Percentiles rank a stretch among this genome's conserved stretches.
Evolutionary conservation across 2,113 vertebrate genomes (phyloP).

Genomic region (Odontesthes bonariensis): DNA sequence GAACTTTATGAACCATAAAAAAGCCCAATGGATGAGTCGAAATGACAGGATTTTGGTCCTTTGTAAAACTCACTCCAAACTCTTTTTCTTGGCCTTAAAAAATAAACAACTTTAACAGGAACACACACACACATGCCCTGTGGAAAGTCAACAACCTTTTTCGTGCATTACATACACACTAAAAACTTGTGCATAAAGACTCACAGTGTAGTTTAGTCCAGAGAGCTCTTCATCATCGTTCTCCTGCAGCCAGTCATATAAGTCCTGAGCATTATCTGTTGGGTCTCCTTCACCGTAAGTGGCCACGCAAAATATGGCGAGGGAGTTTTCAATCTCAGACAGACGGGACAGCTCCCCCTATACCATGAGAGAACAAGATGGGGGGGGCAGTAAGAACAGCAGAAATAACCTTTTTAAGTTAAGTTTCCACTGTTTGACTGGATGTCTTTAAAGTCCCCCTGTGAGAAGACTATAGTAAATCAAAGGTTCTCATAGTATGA

Average conservation of each 20-base stretch:
- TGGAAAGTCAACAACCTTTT: background rate
- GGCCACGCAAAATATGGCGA: constrained; percentile 97
- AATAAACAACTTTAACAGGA: no score
- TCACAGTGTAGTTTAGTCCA: constrained; percentile 91
- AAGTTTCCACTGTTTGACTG: no score
- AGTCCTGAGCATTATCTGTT: constrained; percentile 97
- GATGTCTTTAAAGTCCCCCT: background rate
- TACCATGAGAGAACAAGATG: background rate
- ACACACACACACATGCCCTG: no score
- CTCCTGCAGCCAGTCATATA: constrained; percentile 98
- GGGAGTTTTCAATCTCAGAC: constrained; percentile 90
- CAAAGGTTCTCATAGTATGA: background rate
- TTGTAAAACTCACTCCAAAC: no score
- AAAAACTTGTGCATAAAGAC: constrained; percentile 54
- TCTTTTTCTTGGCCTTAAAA: no score
- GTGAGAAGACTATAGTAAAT: background rate
- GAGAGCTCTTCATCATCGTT: constrained; percentile 85
- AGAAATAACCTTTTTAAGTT: background rate
- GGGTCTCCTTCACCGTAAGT: constrained; percentile 97
- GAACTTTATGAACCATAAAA: no score
- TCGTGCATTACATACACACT: background rate
- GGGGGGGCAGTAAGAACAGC: background rate
- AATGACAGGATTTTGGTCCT: no score
- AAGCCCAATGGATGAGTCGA: no score
- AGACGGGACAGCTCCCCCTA: constrained; percentile 92